A percentile compares a stretch with the other conserved stretches of the same genome.
phyloP scores from a whole-genome alignment of 2,888 invertebrate species.

The Drosophila imparisetae region DNA sequence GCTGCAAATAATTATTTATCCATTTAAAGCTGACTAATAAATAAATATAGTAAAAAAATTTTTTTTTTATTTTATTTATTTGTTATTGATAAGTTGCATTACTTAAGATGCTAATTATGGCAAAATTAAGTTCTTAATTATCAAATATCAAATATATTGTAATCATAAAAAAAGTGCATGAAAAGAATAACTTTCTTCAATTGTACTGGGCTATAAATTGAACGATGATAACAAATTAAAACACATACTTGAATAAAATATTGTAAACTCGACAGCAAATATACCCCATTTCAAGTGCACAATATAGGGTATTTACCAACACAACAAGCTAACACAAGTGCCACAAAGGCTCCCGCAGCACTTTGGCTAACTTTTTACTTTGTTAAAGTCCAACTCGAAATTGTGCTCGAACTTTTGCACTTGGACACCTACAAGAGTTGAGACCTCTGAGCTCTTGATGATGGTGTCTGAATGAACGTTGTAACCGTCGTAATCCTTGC shows the following conservation, averaged over 20 bases:
- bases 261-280: fast-evolving
- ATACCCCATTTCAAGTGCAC: not conserved
- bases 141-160: not conserved
- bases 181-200: not conserved
- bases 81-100: not conserved
- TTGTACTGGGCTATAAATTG: not conserved
- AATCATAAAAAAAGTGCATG: not conserved
- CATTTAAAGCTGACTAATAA: not conserved
- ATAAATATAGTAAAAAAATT: not conserved
- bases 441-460: conserved; percentile 23
- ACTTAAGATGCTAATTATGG: too few species aligned
- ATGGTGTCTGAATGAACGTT: conserved; percentile 32
- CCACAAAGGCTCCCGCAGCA: conserved; percentile 40
- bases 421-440: conserved; percentile 54
- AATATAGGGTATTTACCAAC: conserved; percentile 25
- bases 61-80: not conserved
- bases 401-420: conserved; percentile 68
- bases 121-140: not conserved
- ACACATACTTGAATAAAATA: not conserved
- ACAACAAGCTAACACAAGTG: conserved; percentile 55
- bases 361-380: conserved; percentile 70
- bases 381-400: conserved; percentile 72
- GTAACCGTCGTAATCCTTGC: conserved; percentile 38
- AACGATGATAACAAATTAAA: not conserved
- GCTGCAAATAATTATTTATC: not conserved